Conservation (phyloP, 2,888 invertebrate species). For the Portevinia maculata region DNA sequence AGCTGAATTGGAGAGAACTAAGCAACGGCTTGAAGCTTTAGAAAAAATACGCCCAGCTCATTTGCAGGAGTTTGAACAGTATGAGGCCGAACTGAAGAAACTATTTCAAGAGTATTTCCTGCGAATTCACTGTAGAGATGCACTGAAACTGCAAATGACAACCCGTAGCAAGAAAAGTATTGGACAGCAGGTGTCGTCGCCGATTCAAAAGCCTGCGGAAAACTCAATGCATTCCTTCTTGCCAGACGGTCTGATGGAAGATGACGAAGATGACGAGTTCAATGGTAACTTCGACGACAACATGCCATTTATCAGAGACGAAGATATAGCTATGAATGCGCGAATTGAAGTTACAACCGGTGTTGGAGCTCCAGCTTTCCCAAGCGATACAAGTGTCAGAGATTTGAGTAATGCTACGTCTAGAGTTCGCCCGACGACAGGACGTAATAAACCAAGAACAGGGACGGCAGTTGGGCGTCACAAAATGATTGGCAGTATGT, state of each 20-base stretch:
- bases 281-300: conserved; percentile 78
- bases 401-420: conserved; percentile 77
- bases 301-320: conserved; percentile 79
- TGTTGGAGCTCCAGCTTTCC: conserved; percentile 12
- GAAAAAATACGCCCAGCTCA: conserved; percentile 98
- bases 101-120: conserved; percentile 94
- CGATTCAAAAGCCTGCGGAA: conserved; percentile 80
- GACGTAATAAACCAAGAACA: conserved; percentile 77
- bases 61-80: conserved; percentile 95
- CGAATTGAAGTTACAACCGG: conserved; percentile 21
- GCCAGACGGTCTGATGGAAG: conserved; percentile 81
- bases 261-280: conserved; percentile 80
- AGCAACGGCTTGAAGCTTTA: conserved; percentile 95
- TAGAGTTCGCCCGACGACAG: conserved; percentile 81
- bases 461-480: conserved; percentile 72
- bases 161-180: conserved; percentile 78
- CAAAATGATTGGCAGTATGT: conserved; percentile 74
- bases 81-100: conserved; percentile 92
- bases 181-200: conserved; percentile 77
- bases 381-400: conserved; percentile 14
- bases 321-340: conserved; percentile 77
- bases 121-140: conserved; percentile 93
- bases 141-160: conserved; percentile 92
- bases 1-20: conserved; percentile 95
- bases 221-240: conserved; percentile 80